Evolutionary conservation across 2,113 vertebrate species (phyloP).

Genomic region (Paramormyrops kingsleyae): DNA sequence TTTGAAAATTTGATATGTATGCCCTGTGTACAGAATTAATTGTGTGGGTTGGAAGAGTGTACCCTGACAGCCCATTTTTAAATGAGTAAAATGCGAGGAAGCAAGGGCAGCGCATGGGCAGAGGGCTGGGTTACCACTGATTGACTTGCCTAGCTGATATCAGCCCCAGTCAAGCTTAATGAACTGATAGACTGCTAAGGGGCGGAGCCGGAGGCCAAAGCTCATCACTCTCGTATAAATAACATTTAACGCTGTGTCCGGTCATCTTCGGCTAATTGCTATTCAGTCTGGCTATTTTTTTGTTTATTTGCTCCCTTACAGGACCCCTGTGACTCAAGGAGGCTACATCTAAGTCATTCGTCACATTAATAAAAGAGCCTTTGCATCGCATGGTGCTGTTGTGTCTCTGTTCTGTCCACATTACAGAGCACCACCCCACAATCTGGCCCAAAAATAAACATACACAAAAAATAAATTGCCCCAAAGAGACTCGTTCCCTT

Average conservation of each 20-base stretch:
- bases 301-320: background rate
- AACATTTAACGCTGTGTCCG: background rate
- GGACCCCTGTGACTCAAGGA: background rate
- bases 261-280: background rate
- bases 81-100: background rate
- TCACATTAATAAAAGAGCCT: background rate
- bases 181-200: background rate
- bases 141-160: background rate
- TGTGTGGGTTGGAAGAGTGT: background rate
- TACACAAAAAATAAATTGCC: slow-evolving; percentile 2
- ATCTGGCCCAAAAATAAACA: background rate
- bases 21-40: background rate
- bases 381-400: background rate
- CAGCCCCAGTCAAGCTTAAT: background rate
- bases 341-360: background rate
- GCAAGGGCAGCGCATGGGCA: background rate
- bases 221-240: background rate
- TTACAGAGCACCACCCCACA: background rate
- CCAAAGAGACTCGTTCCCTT: background rate
- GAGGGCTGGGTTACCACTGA: background rate
- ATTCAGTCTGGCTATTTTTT: background rate
- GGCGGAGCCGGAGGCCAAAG: background rate
- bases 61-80: background rate
- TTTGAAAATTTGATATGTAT: background rate
- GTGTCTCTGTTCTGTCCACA: background rate